Base-by-base conservation (phyloP, 2,113 vertebrate species). In the Arenaria interpres region DNA sequence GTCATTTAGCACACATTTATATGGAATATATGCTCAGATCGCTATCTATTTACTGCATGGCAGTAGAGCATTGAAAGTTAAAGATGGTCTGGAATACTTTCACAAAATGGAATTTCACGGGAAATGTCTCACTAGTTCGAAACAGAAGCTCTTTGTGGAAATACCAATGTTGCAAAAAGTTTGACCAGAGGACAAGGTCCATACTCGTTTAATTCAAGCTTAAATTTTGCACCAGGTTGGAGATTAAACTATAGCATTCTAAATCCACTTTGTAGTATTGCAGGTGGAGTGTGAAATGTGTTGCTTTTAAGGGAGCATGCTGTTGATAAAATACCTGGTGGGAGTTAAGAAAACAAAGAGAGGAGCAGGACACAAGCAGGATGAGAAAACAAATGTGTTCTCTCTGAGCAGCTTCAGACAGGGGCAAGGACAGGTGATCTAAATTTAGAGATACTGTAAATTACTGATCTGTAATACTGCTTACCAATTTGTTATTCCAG, bases 101-200 rank as follows among this genome's bases (percentile, higher is more conserved):
- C 19, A 50, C 32, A 5, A 37, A 28, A 22, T 2, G 3, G 10
- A 74, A 24, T 33, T 39, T 48, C 4, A 11, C 2, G 2, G 25
- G 39, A 21, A 85, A 67, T 76, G 73, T 11, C 2, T 4, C 11
- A 73, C 35, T 45, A 85, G 45, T 21, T 48, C 7, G 37, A 74
- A 83, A 33, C 8, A 54, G 17, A 41, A 82, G 24, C 4, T 21
- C 18, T 74, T n/a, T 25, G 8, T 81, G 73, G 51, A 45, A 56
- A 46, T 28, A 30, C 9, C 14, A 15, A 0, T 41, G 10, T 35
- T 73, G 39, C 21, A 75, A n/a, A 35, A 69, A 25, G 2, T 6
- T 41, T 46, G 19, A 14, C 5, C 6, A 54, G 24, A 28, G 17
- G 5, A 30, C 1, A 1, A 35, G 14, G 4, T 24, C 16, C 0